These are phyloP conservation scores for Drosophila ercepeae DNA, from an alignment of 1,140 invertebrate species.

Conservation along the genomic window DNA sequence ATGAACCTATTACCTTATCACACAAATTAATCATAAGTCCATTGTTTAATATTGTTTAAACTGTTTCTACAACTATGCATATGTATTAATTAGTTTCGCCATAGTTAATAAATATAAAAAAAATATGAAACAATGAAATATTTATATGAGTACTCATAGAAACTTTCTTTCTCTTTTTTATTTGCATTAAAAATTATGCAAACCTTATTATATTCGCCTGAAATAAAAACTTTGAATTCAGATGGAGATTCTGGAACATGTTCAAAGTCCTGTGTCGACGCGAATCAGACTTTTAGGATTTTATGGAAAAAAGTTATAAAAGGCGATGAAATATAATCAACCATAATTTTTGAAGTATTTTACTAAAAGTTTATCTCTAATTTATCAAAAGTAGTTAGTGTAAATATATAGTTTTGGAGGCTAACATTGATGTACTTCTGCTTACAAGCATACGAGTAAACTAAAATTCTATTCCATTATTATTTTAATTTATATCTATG, in stretches of 20 bases:
- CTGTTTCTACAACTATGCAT: neutral
- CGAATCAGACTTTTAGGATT: constrained; percentile 83
- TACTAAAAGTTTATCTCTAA: constrained; percentile 2
- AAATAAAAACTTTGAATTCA: constrained; percentile 45
- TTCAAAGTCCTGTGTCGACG: constrained; percentile 83
- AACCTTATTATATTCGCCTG: constrained; percentile 25
- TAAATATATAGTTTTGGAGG: constrained; percentile 58
- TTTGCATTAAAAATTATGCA: constrained; percentile 47
- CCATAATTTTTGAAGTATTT: constrained; percentile 29
- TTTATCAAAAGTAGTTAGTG: constrained; percentile 48
- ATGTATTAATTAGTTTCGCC: constrained; percentile 4
- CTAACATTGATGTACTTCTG: constrained; percentile 29
- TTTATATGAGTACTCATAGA: constrained; percentile 53
- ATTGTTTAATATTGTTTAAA: constrained; percentile 9
- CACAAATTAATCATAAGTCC: constrained; percentile 7
- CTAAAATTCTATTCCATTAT: neutral
- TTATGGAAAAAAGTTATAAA: constrained; percentile 80
- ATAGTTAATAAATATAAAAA: constrained; percentile 6
- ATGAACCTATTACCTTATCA: constrained; percentile 9
- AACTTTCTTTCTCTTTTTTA: constrained; percentile 63
- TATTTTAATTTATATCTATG: constrained; percentile 10
- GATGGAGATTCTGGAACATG: constrained; percentile 83
- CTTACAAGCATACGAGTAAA: too few species aligned
- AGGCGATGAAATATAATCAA: constrained; percentile 6
- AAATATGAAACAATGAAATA: constrained; percentile 15